Evolutionary conservation across 2,888 invertebrate genomes (phyloP), one percentile per base, ranked within the genome.

Genomic region (Drosophila paranaensis): DNA sequence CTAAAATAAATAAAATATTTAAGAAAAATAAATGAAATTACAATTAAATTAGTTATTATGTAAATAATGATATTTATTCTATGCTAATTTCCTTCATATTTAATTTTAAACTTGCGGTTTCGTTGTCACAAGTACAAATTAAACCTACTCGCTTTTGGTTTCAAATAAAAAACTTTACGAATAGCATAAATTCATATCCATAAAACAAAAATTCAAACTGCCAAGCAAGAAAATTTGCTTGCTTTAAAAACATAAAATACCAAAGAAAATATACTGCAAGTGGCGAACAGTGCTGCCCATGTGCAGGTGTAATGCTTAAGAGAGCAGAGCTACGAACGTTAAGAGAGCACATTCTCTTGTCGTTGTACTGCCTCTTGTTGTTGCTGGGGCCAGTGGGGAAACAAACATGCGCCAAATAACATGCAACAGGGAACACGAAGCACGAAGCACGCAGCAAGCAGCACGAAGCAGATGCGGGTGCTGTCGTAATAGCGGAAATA

Each of bases 201-300:
- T 1, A 14, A 8, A 27, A 9, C 11, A 9, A 25, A 14, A 8
- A 6, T 20, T 33, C 35, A 20, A 9, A 3, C 14, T 8, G 10
- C 10, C 11, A 20, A 11, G n/a, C n/a, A 6, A 33, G 3, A 2
- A 30, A 20, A 20, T 1, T 20, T 20, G 20, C 20, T 20, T 20
- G 20, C 2, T 20, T 20, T 20, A 20, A 13, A 14, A 33, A 33
- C 55, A 6, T 2, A 63, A 75, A 70, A 60, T 75, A 56, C 56
- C 51, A 53, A 42, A 46, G 2, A 16, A 43, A 60, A 56, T 35
- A 68, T 62, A 74, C 55, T 14, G 25, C 13, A 30, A 8, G 14
- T n/a, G 11, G 16, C 6, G 2, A 48, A 37, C 40, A 77, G 78
- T 77, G 78, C 68, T 76, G 63, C 76, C 76, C 61, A 78, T 73